Percentiles rank a stretch among this genome's conserved stretches.
These are phyloP conservation scores for Leptoclinus maculatus DNA, from an alignment of 2,797 vertebrate species.

Conservation along the genomic window DNA sequence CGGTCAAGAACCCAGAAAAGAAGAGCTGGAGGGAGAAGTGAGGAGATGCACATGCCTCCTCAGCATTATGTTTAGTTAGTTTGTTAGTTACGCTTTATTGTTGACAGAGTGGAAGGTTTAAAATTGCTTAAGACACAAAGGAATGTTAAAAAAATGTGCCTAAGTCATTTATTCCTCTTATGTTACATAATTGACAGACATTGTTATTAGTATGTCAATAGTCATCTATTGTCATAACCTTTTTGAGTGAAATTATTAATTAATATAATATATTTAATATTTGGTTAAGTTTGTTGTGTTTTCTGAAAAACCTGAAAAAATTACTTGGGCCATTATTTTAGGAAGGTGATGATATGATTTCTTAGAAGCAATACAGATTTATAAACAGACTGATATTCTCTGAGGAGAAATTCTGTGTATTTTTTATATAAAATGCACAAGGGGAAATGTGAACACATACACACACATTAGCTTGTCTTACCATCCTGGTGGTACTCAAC, in stretches of 20 bases:
- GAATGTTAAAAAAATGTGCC: not conserved
- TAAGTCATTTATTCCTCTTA: not conserved
- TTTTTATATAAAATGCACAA: constrained; percentile 19
- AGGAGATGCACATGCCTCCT: not conserved
- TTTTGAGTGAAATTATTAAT: not conserved
- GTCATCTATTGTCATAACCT: not conserved
- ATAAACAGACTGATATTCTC: constrained; percentile 38
- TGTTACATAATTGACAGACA: not conserved
- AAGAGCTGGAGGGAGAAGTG: not conserved
- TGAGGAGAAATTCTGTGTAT: constrained; percentile 24
- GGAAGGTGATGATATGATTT: constrained; percentile 23
- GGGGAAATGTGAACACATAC: constrained; percentile 37
- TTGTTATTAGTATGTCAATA: not conserved
- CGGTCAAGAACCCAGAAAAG: not conserved
- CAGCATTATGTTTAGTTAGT: not conserved
- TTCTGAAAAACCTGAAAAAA: no score
- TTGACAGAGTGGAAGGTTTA: not conserved
- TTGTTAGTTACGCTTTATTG: not conserved
- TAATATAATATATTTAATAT: no score
- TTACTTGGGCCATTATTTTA: no score
- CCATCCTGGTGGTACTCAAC: constrained; percentile 49
- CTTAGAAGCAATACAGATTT: constrained; percentile 15
- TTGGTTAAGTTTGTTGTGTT: no score
- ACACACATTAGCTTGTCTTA: constrained; percentile 56
- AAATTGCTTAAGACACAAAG: not conserved